Evolutionary conservation across 1,140 invertebrate genomes (phyloP), one percentile per base, ranked within the genome.

Genomic region (Drosophila serrata): DNA sequence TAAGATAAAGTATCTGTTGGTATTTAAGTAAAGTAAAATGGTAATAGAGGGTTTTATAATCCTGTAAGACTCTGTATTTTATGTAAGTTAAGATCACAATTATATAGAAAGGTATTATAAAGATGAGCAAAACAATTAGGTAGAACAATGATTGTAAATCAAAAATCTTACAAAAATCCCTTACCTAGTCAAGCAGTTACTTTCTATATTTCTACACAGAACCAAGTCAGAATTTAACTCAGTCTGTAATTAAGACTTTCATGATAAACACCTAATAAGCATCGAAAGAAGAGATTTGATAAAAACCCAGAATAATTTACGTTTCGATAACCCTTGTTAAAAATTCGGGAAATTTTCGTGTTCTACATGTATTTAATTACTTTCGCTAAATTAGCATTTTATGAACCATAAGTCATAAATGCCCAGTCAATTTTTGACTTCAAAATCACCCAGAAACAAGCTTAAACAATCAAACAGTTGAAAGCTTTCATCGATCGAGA

Each of bases 401-500:
- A 55, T 22, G 19, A 55, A 6, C 13, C 51, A 19, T 37, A 55
- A 37, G 13, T 24, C 33, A 55, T 55, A 35, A 37, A 37, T 37
- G 49, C 12, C 17, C 17, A 4, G 29, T 51, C 49, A 33, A 13
- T 11, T 33, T 9, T 33, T 33, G 31, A 12, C 49, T 35, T 22
- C 13, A 5, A 55, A 55, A 37, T 24, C 33, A 12, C 13, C 19
- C 49, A 15, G 8, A n/a, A 31, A 5, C 49, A 13, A 15, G 31
- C 29, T 53, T 15, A 5, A 12, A 33, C 13, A 22, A 29, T 12
- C 13, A 53, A 22, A 24, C 51, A 55, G 51, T 19, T 15, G n/a
- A 55, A 39, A 39, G 46, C 46, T 61, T 61, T 61, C 46, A 53
- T 61, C 46, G 33, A 40, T 19, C 13, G 12, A 35, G 19, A 11